Base-by-base conservation (phyloP, 2,113 vertebrate genomes). In the Apodemus sylvaticus region DNA sequence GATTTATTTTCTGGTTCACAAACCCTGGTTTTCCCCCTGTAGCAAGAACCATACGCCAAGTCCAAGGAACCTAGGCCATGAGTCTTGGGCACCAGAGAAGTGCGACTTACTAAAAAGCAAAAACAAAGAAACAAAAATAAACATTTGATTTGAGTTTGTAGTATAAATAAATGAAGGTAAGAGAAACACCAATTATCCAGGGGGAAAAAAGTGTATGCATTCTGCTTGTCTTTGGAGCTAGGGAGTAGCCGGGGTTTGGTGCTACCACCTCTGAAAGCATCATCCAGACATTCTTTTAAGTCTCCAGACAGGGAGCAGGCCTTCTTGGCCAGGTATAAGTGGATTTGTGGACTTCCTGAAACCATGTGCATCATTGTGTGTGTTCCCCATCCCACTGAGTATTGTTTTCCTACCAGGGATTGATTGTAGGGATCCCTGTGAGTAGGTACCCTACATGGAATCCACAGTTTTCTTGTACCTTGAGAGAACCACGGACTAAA, bases 381-480 rank as follows among this genome's bases (percentile, higher is more conserved):
- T 39, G 20, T 55, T 29, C 22, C 31, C 51, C 24, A 39, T 26
- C 29, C 7, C 1, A 58, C 1, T 9, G 12, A 26, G 31, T 13
- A 73, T n/a, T 4, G 0, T 51, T 17, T 29, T 29, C 8, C 12
- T 26, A 1, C 34, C 36, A 31, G 20, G 34, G 48, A 53, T 13
- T 39, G 48, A n/a, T n/a, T n/a, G n/a, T 42, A 9, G 13, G 29
- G 9, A 34, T 48, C 6, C 11, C 60, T 58, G 0, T 14, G 77
- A n/a, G n/a, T n/a, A n/a, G 16, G 48, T 13, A 31, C 5, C 7
- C 31, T 70, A 19, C 3, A 17, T 17, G 31, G 8, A 36, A 36
- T 71, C 62, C 22, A 11, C 2, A 53, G 39, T 29, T 66, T 90
- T 85, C 95, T 91, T 89, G n/a, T 86, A 85, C 93, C 86, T 90